A percentile compares a stretch with the other conserved stretches of the same genome.
Evolutionary conservation across 2,888 invertebrate genomes (phyloP).

Genomic region (Machimus rusticus): DNA sequence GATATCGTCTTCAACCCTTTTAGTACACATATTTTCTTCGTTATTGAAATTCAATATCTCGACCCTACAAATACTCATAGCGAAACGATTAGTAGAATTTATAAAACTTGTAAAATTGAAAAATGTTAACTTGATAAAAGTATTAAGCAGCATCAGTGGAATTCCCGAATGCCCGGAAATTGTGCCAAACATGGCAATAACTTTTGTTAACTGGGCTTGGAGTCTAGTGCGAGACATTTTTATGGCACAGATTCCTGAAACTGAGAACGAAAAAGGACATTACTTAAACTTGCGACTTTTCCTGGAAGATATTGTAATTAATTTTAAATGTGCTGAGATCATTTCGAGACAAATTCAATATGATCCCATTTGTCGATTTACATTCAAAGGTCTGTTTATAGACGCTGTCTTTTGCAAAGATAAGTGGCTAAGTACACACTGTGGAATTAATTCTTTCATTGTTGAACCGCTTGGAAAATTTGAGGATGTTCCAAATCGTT

Average conservation of each 20-base stretch:
- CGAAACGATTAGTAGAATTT: conserved; percentile 68
- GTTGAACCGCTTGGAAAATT: conserved; percentile 64
- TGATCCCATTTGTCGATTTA: conserved; percentile 70
- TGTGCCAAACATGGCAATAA: conserved; percentile 45
- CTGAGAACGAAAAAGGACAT: background rate
- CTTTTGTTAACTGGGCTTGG: conserved; percentile 76
- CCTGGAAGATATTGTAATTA: conserved; percentile 73
- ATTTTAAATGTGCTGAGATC: conserved; percentile 68
- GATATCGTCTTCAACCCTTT: conserved; percentile 71
- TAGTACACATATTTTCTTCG: conserved; percentile 65
- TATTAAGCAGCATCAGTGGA: background rate
- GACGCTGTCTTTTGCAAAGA: conserved; percentile 71
- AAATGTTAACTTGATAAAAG: background rate
- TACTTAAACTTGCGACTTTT: conserved; percentile 73
- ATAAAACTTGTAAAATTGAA: conserved; percentile 72
- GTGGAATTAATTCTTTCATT: conserved; percentile 71
- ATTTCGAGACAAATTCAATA: conserved; percentile 66
- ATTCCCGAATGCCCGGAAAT: background rate
- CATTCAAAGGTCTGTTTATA: conserved; percentile 70
- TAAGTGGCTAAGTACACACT: conserved; percentile 73
- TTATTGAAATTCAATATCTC: background rate
- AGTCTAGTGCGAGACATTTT: conserved; percentile 70
- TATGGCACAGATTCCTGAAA: conserved; percentile 50
- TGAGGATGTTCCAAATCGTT: background rate
- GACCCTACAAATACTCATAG: background rate